These are phyloP conservation scores for Melinaea marsaeus DNA, from an alignment of 2,888 invertebrate species.

Conservation along the genomic window DNA sequence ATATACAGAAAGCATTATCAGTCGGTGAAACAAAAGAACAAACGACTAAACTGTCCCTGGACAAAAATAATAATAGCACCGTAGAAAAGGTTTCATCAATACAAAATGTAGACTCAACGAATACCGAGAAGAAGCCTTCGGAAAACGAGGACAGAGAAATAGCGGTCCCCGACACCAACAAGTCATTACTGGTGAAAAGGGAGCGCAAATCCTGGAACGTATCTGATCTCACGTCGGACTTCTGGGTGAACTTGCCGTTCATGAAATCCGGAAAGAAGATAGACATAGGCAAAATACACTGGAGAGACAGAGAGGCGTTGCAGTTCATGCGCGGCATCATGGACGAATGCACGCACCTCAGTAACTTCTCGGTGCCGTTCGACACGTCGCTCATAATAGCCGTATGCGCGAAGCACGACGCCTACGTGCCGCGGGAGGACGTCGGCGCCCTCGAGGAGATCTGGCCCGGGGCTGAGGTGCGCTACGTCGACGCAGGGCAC, in stretches of 20 bases:
- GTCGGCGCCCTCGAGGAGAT: constrained; percentile 89
- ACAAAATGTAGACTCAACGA: background rate
- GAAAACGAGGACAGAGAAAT: background rate
- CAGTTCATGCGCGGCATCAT: constrained; percentile 98
- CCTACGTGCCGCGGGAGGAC: constrained; percentile 92
- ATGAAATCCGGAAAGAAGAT: constrained; percentile 63
- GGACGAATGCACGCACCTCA: constrained; percentile 99
- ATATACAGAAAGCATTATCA: constrained; percentile 4
- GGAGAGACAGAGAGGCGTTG: constrained; percentile 87
- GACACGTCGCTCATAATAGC: constrained; percentile 95
- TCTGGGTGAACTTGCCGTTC: constrained; percentile 64
- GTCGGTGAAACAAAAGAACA: background rate
- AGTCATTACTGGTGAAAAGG: constrained; percentile 28
- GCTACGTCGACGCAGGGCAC: constrained; percentile 93
- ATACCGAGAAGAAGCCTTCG: background rate
- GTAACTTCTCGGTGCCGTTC: constrained; percentile 91
- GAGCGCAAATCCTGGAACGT: constrained; percentile 59
- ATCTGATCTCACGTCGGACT: constrained; percentile 58
- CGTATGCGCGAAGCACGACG: constrained; percentile 92
- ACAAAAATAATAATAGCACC: constrained; percentile 8
- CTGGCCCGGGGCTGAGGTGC: constrained; percentile 95
- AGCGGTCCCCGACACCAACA: constrained; percentile 8
- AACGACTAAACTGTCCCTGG: background rate
- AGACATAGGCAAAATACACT: constrained; percentile 80
- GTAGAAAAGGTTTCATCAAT: background rate